phyloP scores from a whole-genome alignment of 23 tunicate species.

The Aplidium turbinatum region DNA sequence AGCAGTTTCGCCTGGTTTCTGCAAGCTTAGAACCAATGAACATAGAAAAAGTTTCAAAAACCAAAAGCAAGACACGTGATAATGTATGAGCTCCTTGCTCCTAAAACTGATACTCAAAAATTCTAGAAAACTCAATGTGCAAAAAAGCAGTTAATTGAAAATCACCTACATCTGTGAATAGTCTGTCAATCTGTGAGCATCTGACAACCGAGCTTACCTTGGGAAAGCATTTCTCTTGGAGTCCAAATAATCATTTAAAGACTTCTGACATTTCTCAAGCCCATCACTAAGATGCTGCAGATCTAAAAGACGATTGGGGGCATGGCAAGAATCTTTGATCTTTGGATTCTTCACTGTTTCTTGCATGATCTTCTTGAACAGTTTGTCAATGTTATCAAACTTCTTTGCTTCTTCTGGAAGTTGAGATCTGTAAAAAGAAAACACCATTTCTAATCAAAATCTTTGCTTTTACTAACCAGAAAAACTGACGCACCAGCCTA shows the following conservation, averaged over 20 bases:
- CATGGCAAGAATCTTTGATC: conserved; percentile 91
- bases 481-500: no score
- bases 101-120: no score
- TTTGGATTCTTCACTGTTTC: conserved; percentile 96
- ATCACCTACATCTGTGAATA: no score
- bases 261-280: conserved; percentile 92
- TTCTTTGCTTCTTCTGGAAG: conserved; percentile 98
- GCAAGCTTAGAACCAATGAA: no score
- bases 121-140: no score
- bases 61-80: no score
- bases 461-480: no score
- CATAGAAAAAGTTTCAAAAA: no score
- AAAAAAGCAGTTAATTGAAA: no score
- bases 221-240: conserved; percentile 99
- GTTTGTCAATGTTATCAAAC: conserved; percentile 93
- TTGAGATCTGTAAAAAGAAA: conserved; percentile 66
- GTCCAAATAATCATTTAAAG: conserved; percentile 94
- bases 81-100: background rate
- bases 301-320: conserved; percentile 83
- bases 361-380: conserved; percentile 96
- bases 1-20: no score
- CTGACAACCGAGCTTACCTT: conserved; percentile 72
- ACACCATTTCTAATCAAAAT: no score
- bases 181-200: no score
- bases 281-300: conserved; percentile 78